Base-by-base conservation (phyloP, 2,113 vertebrate genomes). In the Climacteris rufus region DNA sequence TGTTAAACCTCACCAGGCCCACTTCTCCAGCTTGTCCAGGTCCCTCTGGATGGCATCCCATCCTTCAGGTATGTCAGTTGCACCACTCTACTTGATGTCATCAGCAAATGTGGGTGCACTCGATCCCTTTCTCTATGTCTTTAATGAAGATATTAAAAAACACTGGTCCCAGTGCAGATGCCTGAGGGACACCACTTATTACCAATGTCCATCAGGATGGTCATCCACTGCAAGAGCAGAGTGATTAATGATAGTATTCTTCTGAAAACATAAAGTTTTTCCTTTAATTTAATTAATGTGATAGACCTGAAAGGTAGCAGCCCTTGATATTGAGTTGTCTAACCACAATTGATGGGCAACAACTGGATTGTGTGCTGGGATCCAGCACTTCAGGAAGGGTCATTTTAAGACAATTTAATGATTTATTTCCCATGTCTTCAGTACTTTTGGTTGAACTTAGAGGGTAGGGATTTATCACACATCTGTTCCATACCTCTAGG, bases 151-250 rank as follows among this genome's bases (percentile, higher is more conserved):
- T 12, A 40, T 6, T 7, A 25, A 35, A 11, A 54, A 47, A 13
- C 21, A 1, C 18, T 76, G 47, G 14, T 47, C 40, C 47, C 47
- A 22, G 0, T 47, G 2, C 1, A 9, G 40, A 27, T 17, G 7
- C 54, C 30, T 76, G 40, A 53, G n/a, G 30, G n/a, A 10, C 30
- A 27, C 9, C 16, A 30, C 13, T 44, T 35, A 9, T 81, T 52
- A n/a, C 21, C 0, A 0, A 0, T 40, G 47, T 23, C 25, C 10
- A 23, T 69, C 2, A 2, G 25, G 12, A 45, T 65, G 49, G 40
- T 74, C 21, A 25, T 80, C 30, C 16, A 24, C 66, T 0, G 0
- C 20, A 35, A 61, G 14, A 83, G 24, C 50, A 66, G 25, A 7
- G 28, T 44, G 37, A 37, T 61, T 24, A 42, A 45, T 56, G 11